Evolutionary conservation across 2,113 vertebrate genomes (phyloP).

Genomic region (Pan troglodytes): NHGRI_mPanTro3-v2.1_pri NC_072415.2:52359501-52360000

Average conservation of each 20-base stretch:
- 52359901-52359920: neutral
- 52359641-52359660: neutral
- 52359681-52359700: slow-evolving; percentile 55
- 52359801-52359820: slow-evolving; percentile 57
- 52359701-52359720: slow-evolving; percentile 68
- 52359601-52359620: neutral
- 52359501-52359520: neutral
- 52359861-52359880: slow-evolving; percentile 61
- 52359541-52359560: neutral
- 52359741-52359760: slow-evolving; percentile 29
- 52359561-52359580: neutral
- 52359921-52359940: neutral
- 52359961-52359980: slow-evolving; percentile 61
- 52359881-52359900: neutral
- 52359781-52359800: slow-evolving; percentile 20
- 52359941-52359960: slow-evolving; percentile 17
- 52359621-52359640: neutral
- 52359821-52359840: slow-evolving; percentile 26
- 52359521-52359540: neutral
- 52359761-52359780: slow-evolving; percentile 62
- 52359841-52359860: slow-evolving; percentile 66
- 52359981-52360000: slow-evolving; percentile 65
- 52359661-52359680: slow-evolving; percentile 56
- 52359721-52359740: slow-evolving; percentile 47
- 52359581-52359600: neutral